Conservation (phyloP, 2,113 vertebrate genomes). For the Lagopus leucura region DNA sequence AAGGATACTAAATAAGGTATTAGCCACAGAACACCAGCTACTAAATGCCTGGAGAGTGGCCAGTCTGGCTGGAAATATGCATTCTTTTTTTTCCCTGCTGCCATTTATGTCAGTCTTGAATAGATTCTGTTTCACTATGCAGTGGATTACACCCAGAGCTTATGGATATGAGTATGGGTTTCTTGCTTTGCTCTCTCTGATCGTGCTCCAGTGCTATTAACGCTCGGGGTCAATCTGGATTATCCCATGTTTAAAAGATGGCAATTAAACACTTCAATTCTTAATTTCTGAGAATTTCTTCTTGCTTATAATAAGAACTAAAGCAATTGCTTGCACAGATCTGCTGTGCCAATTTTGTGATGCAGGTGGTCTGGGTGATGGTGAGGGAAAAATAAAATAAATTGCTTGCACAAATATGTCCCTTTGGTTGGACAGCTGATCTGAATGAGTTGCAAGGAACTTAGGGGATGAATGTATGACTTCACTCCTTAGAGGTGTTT, state of each 20-base stretch:
- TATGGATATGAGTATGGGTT: conserved; percentile 64
- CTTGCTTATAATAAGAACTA: conserved; percentile 19
- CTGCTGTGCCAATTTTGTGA: background rate
- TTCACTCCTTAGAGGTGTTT: background rate
- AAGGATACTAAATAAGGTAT: conserved; percentile 41
- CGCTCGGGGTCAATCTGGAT: conserved; percentile 70
- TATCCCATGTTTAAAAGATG: conserved; percentile 63
- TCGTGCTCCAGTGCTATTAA: conserved; percentile 65
- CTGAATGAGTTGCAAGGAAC: background rate
- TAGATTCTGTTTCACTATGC: conserved; percentile 58
- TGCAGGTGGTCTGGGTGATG: background rate
- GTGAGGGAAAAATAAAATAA: background rate
- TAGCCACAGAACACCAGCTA: conserved; percentile 27
- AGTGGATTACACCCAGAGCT: conserved; percentile 63
- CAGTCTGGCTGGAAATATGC: conserved; percentile 16
- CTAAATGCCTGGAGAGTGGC: conserved; percentile 37
- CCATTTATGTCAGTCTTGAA: conserved; percentile 63
- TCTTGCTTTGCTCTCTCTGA: conserved; percentile 64
- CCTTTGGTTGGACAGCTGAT: background rate
- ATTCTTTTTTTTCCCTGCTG: conserved; percentile 30
- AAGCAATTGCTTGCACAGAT: background rate
- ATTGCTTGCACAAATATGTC: background rate
- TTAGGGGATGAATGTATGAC: background rate
- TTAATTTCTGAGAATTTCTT: conserved; percentile 55
- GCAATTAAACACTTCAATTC: conserved; percentile 52